Evolutionary conservation across 37 sponge, comb jelly and placozoan genomes (phyloP), one percentile per base, ranked within the genome.

Genomic region (Crambe crambe): DNA sequence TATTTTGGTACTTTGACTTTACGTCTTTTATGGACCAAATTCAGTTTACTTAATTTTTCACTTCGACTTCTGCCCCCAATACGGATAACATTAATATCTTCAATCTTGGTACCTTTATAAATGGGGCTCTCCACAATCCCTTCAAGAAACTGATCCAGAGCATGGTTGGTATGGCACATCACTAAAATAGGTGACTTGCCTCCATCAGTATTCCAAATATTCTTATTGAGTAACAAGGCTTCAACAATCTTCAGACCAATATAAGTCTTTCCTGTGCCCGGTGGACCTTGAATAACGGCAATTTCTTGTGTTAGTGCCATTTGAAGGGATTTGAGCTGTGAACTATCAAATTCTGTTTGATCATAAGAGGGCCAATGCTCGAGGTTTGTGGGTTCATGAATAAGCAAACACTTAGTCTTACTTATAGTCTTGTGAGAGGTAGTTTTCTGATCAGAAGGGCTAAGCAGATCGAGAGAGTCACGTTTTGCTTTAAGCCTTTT

Each of bases 191-290:
- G 87, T 3, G 32, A 30, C 3, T 30, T 26, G 2, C 17, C 0
- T 47, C 10, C 51, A 47, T 47, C 12, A 9, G 79, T 58, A 70
- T 86, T 87, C 91, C 88, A 91, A 8, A 80, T 47, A 31, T 61
- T 35, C 18, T 73, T 41, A 61, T 94, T 93, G 21, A 62, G 56
- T 23, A 90, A 62, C 18, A 97, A 59, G 5, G 85, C 72, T 44
- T 95, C 68, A 4, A 93, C 89, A 42, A 95, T 80, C 72, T 95
- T 92, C 34, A 85, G 39, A 8, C 98, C 98, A 82, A 97, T 80
- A 62, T 87, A 95, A 21, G 98, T 95, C 83, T 97, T 97, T 20
- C 98, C 98, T 42, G 95, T 97, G 30, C 98, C 98, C 34, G 98
- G 98, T 26, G 98, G 98, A 23, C 98, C 98, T 80, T 97, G 98